Evolutionary conservation across 1,140 invertebrate genomes (phyloP).

Genomic region (Zaprionus ornatus): DNA sequence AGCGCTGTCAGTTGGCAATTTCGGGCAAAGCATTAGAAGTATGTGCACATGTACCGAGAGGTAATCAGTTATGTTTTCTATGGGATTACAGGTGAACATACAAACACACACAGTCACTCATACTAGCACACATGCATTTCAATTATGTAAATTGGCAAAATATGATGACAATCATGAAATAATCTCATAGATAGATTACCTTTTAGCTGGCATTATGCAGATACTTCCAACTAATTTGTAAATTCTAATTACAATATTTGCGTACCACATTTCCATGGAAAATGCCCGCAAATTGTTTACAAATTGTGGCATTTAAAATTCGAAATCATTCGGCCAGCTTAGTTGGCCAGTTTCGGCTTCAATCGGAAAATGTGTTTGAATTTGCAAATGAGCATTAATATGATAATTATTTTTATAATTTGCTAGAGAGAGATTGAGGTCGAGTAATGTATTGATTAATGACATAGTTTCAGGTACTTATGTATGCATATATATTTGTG

Average conservation of each 20-base stretch:
- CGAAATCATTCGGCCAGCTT: conserved; percentile 53
- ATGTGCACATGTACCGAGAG: conserved; percentile 17
- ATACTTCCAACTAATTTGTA: conserved; percentile 36
- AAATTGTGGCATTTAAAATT: conserved; percentile 58
- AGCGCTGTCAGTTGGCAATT: conserved; percentile 53
- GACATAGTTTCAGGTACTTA: background rate
- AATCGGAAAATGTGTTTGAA: conserved; percentile 16
- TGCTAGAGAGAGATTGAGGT: background rate
- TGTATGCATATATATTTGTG: background rate
- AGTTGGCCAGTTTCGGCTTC: conserved; percentile 35
- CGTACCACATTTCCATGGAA: conserved; percentile 1
- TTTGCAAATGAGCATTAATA: conserved; percentile 35
- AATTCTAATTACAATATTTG: conserved; percentile 44
- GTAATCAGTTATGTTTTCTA: conserved; percentile 43
- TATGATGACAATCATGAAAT: conserved; percentile 44
- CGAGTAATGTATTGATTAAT: background rate
- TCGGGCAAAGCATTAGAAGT: conserved; percentile 39
- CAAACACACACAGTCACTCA: background rate
- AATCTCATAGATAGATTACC: conserved; percentile 38
- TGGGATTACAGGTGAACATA: conserved; percentile 28
- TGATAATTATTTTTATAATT: conserved; percentile 2
- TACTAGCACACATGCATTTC: conserved; percentile 47
- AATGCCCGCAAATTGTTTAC: conserved; percentile 65
- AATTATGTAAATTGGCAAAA: conserved; percentile 69
- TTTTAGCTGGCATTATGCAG: conserved; percentile 25